These are phyloP conservation scores for Leucophora obtusa DNA, from an alignment of 2,888 invertebrate species.

Conservation along the genomic window DNA sequence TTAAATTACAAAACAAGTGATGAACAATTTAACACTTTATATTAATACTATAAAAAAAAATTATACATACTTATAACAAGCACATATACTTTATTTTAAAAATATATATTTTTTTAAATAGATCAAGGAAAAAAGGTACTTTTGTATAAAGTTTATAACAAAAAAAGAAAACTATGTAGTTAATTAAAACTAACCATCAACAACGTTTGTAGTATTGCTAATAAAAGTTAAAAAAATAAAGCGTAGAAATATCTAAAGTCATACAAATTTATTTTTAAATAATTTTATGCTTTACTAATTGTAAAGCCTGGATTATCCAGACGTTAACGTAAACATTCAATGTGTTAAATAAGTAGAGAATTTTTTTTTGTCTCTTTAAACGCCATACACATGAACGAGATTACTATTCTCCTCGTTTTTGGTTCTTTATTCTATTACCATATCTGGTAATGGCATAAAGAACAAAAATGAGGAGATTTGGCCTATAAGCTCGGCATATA, in stretches of 20 bases:
- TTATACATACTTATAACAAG: slow-evolving; percentile 44
- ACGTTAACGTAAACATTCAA: too few relatives aligned
- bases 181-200: slow-evolving; percentile 4
- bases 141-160: slow-evolving; percentile 53
- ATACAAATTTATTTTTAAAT: slow-evolving; percentile 5
- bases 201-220: slow-evolving; percentile 52
- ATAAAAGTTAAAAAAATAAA: slow-evolving; percentile 47
- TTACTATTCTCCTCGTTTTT: too few relatives aligned
- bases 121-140: slow-evolving; percentile 32
- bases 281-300: not conserved
- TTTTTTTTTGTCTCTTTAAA: too few relatives aligned
- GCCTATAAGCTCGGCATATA: too few relatives aligned
- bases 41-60: slow-evolving; percentile 24
- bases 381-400: too few relatives aligned
- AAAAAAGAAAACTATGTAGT: slow-evolving; percentile 26
- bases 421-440: too few relatives aligned
- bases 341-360: too few relatives aligned
- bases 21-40: slow-evolving; percentile 42
- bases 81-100: slow-evolving; percentile 62
- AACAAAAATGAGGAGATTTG: too few relatives aligned
- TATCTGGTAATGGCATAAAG: too few relatives aligned
- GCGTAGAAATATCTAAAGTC: slow-evolving; percentile 65
- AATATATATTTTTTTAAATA: not conserved
- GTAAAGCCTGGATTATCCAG: too few relatives aligned
- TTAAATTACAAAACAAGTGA: slow-evolving; percentile 54